phyloP scores from a whole-genome alignment of 2,888 invertebrate species.

The Lacanobia oleracea region DNA sequence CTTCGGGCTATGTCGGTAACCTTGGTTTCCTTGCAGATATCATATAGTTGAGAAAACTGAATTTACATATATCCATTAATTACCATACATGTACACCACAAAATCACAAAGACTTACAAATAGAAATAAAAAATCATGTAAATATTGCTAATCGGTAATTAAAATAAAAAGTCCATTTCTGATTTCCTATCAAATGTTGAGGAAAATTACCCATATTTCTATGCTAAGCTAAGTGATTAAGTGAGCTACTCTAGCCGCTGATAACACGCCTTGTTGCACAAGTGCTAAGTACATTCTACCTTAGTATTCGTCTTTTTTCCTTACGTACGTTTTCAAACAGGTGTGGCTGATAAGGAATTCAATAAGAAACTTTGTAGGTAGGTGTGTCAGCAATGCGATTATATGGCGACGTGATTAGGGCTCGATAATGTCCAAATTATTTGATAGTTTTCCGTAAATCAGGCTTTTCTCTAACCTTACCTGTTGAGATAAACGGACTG shows the following conservation, averaged over 20 bases:
- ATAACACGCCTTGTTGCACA: slow-evolving; percentile 37
- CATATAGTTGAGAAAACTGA: no score
- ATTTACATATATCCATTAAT: no score
- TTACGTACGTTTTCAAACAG: slow-evolving; percentile 19
- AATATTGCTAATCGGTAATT: not conserved
- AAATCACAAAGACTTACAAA: not conserved
- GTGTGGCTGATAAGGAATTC: slow-evolving; percentile 37
- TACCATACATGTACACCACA: no score
- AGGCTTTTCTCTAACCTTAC: not conserved
- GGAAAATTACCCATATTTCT: slow-evolving; percentile 16
- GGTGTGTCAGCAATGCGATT: slow-evolving; percentile 12
- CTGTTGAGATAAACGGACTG: not conserved
- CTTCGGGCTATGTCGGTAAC: no score
- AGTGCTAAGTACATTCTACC: slow-evolving; percentile 5
- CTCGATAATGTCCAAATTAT: not conserved
- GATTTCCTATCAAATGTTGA: slow-evolving; percentile 3
- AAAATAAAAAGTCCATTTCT: not conserved
- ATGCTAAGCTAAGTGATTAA: slow-evolving; percentile 21
- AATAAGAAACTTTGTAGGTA: slow-evolving; percentile 35
- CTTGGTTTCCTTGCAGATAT: no score
- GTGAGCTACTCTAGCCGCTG: slow-evolving; percentile 12
- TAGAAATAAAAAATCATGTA: not conserved
- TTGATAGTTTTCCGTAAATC: not conserved
- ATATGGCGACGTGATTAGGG: not conserved
- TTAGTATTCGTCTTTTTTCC: slow-evolving; percentile 27